phyloP scores from a whole-genome alignment of 2,113 vertebrate species.

The Leucoraja erinaceus region DNA sequence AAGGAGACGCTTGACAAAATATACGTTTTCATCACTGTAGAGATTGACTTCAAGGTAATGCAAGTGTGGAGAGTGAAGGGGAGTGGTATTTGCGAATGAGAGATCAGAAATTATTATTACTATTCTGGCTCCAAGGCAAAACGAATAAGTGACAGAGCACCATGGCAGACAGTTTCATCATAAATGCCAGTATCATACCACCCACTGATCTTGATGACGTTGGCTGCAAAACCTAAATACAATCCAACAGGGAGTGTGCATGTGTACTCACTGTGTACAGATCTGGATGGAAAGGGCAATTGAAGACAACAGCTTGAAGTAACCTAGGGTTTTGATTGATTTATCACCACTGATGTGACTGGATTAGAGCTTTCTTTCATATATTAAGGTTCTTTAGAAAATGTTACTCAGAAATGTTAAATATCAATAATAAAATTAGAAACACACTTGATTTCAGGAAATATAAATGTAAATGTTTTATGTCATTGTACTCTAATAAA shows the following conservation, averaged over 20 bases:
- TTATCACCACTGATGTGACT: background rate
- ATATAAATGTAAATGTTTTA: background rate
- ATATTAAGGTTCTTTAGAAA: background rate
- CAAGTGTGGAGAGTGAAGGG: too few species aligned
- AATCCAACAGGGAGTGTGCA: background rate
- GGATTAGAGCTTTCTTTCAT: background rate
- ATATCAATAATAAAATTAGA: background rate
- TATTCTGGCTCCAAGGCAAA: background rate
- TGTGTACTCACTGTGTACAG: background rate
- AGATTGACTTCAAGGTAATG: background rate
- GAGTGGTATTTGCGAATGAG: background rate
- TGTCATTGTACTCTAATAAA: background rate
- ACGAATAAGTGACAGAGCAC: too few species aligned
- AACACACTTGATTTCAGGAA: background rate
- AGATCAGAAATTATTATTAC: background rate
- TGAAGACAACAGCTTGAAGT: background rate
- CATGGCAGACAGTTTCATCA: too few species aligned
- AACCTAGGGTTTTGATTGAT: background rate
- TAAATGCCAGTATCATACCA: too few species aligned
- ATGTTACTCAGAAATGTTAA: background rate
- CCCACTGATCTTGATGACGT: background rate
- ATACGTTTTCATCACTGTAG: background rate
- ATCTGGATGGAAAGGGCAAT: background rate
- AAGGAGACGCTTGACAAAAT: background rate
- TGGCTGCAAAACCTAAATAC: background rate